Evolutionary conservation across 1,140 invertebrate genomes (phyloP), one percentile per base, ranked within the genome.

Genomic region (Lasioglossum albipes): DNA sequence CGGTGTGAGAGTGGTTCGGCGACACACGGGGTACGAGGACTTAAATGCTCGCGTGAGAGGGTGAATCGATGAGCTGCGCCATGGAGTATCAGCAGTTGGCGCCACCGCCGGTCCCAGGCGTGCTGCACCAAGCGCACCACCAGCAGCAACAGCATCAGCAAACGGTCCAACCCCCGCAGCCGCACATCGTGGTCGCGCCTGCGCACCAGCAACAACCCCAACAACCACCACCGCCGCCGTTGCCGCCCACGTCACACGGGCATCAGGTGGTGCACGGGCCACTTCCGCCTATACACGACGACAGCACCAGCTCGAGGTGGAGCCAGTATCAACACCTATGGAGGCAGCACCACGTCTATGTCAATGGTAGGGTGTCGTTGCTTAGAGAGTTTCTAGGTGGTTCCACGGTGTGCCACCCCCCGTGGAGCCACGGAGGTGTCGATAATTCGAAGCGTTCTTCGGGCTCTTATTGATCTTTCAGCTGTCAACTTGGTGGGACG

Each of bases 241-340:
- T 88, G 70, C 81, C 89, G 80, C 87, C 90, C 69, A 86, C 92
- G 70, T 88, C 93, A 76, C 93, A 94, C 84, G 90, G 91, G 54
- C 93, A 94, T 84, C 93, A 94, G 84, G 90, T 94, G 22, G 90
- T 94, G 22, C 94, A 94, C 83, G 90, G 91, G 79, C 93, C 92
- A 52, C 76, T 93, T 81, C 93, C 93, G 42, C 92, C 93, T 20
- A 89, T 94, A 13, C 93, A 94, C 84, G 92, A 94, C 7, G 94
- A 94, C 84, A 93, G 92, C 83, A 93, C 92, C 52, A 93, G 91
- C 76, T 91, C 93, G 7, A 84, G 94, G 49, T 94, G 94, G 94
- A 93, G 89, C 20, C 94, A 94, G 87, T 94, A 94, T 81, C 94
- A 94, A 65, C 94, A 94, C 73, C 90, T 94, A 0, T 94, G 94